Evolutionary conservation across 1,140 invertebrate genomes (phyloP), one percentile per base, ranked within the genome.

Genomic region (Hylaeus anthracinus): DNA sequence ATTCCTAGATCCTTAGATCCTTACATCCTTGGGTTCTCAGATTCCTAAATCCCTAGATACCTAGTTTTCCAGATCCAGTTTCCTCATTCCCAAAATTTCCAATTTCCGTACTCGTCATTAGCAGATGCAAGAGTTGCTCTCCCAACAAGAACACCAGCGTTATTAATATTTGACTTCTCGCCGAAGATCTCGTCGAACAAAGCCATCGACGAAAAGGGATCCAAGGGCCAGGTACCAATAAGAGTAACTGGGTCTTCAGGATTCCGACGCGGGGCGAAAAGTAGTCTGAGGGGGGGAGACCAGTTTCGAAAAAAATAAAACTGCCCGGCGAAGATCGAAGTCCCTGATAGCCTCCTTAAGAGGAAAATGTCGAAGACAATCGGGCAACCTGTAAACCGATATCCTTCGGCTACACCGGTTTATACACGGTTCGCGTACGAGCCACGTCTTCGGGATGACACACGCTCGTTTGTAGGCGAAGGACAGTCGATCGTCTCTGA

Each of bases 311-410:
- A 43, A 26, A 69, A 69, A 69, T 51, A 55, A 65, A 37, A 39
- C 43, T 6, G 5, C 0, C 6, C 9, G 9, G n/a, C 4, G 58
- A 14, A 80, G 81, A 83, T 80, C 65, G 43, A 43, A 60, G 65
- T 58, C 56, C 39, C 70, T n/a, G 85, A 87, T 87, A 86, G 60
- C 55, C 65, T 48, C 26, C 67, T 26, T 72, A 51, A 56, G 69
- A 70, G 73, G 81, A 80, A 83, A 65, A 74, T 37, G 55, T 56
- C 14, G 84, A 86, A 77, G 86, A 84, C 81, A 87, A 84, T 87
- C 86, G 81, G 72, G 55, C 71, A 75, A 69, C 41, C 78, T 84
- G 86, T 86, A 86, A 87, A 71, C 72, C 82, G 86, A 87, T 87
- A 87, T 82, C 78, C 86, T 86, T 84, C 70, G 71, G 51, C 58